Conservation (phyloP, 1,140 invertebrate genomes). For the Trichonephila clavata region DNA sequence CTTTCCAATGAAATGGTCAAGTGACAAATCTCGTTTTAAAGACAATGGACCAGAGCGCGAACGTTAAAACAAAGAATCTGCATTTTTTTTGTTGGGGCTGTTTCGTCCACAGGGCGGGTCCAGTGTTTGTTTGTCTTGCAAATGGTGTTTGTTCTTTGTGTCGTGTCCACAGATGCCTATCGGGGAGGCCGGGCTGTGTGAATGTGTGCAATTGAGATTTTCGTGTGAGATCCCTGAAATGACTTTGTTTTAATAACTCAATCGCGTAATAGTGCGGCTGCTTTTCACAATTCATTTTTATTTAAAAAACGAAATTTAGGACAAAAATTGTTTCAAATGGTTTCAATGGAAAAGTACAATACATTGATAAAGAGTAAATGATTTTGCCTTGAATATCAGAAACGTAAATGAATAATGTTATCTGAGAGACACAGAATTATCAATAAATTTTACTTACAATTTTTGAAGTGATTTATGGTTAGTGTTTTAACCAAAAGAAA, state of each 20-base stretch:
- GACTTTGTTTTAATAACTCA: neutral
- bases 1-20: neutral
- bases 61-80: neutral
- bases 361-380: too few species aligned
- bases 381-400: too few species aligned
- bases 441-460: too few species aligned
- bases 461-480: too few species aligned
- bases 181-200: neutral
- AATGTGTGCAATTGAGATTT: neutral
- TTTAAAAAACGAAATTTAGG: too few species aligned
- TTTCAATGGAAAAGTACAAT: too few species aligned
- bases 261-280: too few species aligned
- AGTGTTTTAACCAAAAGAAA: too few species aligned
- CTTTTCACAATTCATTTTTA: too few species aligned
- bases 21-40: neutral
- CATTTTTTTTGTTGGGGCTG: neutral
- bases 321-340: too few species aligned
- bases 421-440: too few species aligned
- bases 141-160: neutral
- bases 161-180: neutral
- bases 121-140: neutral
- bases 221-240: neutral
- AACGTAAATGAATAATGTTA: too few species aligned
- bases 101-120: neutral
- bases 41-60: neutral